phyloP scores from a whole-genome alignment of 2,888 invertebrate species.

The Alitta virens region DNA sequence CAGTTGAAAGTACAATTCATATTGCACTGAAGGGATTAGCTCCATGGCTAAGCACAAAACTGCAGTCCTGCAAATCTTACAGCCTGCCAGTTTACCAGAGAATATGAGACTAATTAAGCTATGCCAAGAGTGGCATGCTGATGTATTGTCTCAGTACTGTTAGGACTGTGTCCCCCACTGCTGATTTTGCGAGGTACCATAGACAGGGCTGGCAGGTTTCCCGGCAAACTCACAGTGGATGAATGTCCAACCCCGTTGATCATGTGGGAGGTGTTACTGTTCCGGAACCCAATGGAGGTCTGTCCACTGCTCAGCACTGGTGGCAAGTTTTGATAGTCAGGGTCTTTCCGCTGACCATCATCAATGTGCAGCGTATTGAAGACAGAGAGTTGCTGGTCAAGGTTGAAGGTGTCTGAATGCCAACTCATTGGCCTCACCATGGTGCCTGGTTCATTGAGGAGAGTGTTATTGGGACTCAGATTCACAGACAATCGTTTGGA shows the following conservation, averaged over 20 bases:
- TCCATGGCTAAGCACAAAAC: no score
- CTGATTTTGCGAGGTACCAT: conserved; percentile 17
- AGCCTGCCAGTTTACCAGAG: no score
- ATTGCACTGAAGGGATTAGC: no score
- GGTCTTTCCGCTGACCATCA: background rate
- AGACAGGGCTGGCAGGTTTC: background rate
- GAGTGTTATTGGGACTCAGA: conserved; percentile 32
- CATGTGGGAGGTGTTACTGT: background rate
- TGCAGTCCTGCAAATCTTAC: no score
- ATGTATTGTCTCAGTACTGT: conserved; percentile 16
- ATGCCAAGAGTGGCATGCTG: conserved; percentile 11
- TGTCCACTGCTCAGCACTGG: background rate
- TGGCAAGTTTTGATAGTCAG: background rate
- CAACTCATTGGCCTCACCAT: conserved; percentile 46
- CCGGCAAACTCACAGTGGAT: background rate
- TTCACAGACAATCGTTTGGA: conserved; percentile 41
- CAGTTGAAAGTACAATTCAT: no score
- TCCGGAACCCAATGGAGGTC: background rate
- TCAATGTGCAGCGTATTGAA: background rate
- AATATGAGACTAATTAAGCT: background rate
- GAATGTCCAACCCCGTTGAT: background rate
- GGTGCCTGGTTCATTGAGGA: conserved; percentile 28
- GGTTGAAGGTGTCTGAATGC: conserved; percentile 50
- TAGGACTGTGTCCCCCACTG: conserved; percentile 23
- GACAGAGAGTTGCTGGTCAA: conserved; percentile 31